phyloP scores from a whole-genome alignment of 2,113 vertebrate genomes.

The Cyprinodon brontotheroides region DNA sequence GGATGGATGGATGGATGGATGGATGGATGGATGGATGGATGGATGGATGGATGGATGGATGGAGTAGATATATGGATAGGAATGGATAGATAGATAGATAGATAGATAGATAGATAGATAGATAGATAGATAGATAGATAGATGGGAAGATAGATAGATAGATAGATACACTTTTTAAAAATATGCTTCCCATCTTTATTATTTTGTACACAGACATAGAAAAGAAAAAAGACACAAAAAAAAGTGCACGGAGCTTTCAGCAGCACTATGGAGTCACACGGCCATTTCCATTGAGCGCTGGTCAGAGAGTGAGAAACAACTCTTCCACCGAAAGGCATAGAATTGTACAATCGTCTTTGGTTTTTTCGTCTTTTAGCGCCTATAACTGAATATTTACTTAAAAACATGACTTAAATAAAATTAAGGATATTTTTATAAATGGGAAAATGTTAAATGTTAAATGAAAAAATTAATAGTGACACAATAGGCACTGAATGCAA shows the following conservation, averaged over 20 bases:
- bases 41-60: too few species aligned
- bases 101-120: too few species aligned
- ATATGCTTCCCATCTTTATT: neutral
- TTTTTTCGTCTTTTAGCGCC: conserved; percentile 8
- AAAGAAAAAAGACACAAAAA: neutral
- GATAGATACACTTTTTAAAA: too few species aligned
- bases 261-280: neutral
- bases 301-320: conserved; percentile 8
- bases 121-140: too few species aligned
- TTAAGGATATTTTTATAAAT: neutral
- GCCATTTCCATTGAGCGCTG: neutral
- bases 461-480: neutral
- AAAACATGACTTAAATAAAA: neutral
- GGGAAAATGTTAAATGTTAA: neutral
- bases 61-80: fast-evolving
- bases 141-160: too few species aligned
- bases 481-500: too few species aligned
- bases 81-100: too few species aligned
- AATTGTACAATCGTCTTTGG: neutral
- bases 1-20: too few species aligned
- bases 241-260: neutral
- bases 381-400: neutral
- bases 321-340: conserved; percentile 3
- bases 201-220: neutral
- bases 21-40: too few species aligned